Conservation (phyloP, 2,797 vertebrate species). For the Onychomys leucogaster region DNA sequence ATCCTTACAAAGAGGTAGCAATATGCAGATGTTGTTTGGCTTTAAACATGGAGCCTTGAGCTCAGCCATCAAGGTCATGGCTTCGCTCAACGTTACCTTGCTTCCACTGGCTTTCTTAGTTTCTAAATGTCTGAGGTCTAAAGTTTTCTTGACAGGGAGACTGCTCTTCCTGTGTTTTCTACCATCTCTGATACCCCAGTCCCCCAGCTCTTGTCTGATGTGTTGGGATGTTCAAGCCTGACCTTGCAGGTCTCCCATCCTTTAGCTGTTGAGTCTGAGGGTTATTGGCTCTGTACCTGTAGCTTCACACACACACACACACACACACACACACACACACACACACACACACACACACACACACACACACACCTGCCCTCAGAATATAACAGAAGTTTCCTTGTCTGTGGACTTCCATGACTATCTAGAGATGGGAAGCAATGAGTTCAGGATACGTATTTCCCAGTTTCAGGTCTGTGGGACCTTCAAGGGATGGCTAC, state of each 20-base stretch:
- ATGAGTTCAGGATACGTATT: neutral
- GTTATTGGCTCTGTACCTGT: neutral
- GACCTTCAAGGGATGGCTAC: neutral
- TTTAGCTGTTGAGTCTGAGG: neutral
- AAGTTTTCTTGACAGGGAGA: neutral
- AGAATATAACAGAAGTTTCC: neutral
- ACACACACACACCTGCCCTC: too few relatives aligned
- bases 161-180: neutral
- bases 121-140: neutral
- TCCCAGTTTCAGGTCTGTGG: neutral
- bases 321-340: too few relatives aligned
- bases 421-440: neutral
- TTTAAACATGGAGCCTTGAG: slow-evolving; percentile 37
- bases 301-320: neutral
- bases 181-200: neutral
- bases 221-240: neutral
- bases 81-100: neutral
- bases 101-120: neutral
- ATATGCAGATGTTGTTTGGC: neutral
- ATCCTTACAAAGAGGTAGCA: neutral
- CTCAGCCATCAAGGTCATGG: neutral
- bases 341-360: too few relatives aligned
- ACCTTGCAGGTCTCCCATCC: neutral
- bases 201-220: neutral
- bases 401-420: neutral